Base-by-base conservation (phyloP, 2,797 vertebrate species). In the Lagorchestes hirsutus region DNA sequence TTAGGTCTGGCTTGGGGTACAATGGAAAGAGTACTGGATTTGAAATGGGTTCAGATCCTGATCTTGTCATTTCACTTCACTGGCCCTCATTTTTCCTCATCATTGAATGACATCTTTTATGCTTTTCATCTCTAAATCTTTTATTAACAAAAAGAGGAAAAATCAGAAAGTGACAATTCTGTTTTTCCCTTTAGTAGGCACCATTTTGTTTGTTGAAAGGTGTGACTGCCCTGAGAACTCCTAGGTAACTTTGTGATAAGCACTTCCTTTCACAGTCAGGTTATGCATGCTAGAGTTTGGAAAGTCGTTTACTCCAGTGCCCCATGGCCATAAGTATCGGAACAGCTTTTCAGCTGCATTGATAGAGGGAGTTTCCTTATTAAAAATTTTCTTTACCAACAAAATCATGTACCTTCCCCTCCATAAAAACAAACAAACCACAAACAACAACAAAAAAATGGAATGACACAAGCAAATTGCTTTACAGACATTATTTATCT, bases 61-160 rank as follows among this genome's bases (percentile, higher is more conserved):
- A 24, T 46, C 6, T 87, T 87, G 40, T 27, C 10, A 27, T 9
- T 74, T 82, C 40, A 46, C 40, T 87, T 24, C 18, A 2, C 40
- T 24, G n/a, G 13, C 9, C 22, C 74, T 87, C 40, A 46, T 9
- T 46, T 46, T 46, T 82, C 24, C 74, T 87, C 40, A 24, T 87
- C 40, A 27, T 87, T 50, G 27, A 8, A 27, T 87, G 2, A 50
- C 10, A 1, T 50, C 3, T 46, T 1, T 46, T 28, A 27, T 46
- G n/a, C 9, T 11, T 82, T 82, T 50, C 74, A 87, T 50, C 40
- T 87, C 40, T 27, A 50, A 11, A 46, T 87, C 22, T 91, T 93
- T 90, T 91, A 93, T 58, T 92, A 0, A 91, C 74, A 34, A 92
- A 93, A 93, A 58, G 91, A 93, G n/a, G 82, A 3, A 58, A 92